Conservation (phyloP, 2,888 invertebrate genomes). For the Panopea generosa region DNA sequence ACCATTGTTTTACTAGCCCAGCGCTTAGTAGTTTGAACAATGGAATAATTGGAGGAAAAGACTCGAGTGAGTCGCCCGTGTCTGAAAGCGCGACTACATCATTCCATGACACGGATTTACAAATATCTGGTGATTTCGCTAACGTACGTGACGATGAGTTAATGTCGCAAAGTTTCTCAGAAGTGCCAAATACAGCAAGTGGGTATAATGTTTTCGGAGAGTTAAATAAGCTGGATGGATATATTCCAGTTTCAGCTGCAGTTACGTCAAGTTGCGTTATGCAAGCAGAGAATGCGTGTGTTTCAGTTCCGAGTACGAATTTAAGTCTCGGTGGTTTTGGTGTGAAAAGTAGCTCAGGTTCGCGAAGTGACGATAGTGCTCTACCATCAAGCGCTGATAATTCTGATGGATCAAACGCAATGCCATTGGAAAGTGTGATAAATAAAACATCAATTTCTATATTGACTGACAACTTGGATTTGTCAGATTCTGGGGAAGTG, state of each 20-base stretch:
- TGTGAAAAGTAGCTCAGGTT: constrained; percentile 41
- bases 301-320: constrained; percentile 13
- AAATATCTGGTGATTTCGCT: constrained; percentile 56
- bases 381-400: constrained; percentile 75
- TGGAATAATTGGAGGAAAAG: constrained; percentile 55
- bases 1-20: constrained; percentile 52
- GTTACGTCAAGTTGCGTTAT: background rate
- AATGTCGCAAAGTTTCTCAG: constrained; percentile 35
- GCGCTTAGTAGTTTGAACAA: constrained; percentile 46
- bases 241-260: constrained; percentile 21
- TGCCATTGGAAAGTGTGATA: constrained; percentile 45
- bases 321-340: constrained; percentile 20
- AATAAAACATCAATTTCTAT: constrained; percentile 34
- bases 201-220: constrained; percentile 3
- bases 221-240: constrained; percentile 2
- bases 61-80: constrained; percentile 60
- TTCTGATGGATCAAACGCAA: constrained; percentile 72
- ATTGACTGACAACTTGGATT: constrained; percentile 37
- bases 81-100: constrained; percentile 48
- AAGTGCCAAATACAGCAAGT: background rate
- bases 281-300: constrained; percentile 24
- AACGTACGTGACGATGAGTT: constrained; percentile 35
- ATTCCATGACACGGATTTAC: constrained; percentile 50
- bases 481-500: constrained; percentile 54
- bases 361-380: constrained; percentile 66